These are phyloP conservation scores for Sarcophaga bullata DNA, from an alignment of 1,140 invertebrate species.

Conservation along the genomic window DNA sequence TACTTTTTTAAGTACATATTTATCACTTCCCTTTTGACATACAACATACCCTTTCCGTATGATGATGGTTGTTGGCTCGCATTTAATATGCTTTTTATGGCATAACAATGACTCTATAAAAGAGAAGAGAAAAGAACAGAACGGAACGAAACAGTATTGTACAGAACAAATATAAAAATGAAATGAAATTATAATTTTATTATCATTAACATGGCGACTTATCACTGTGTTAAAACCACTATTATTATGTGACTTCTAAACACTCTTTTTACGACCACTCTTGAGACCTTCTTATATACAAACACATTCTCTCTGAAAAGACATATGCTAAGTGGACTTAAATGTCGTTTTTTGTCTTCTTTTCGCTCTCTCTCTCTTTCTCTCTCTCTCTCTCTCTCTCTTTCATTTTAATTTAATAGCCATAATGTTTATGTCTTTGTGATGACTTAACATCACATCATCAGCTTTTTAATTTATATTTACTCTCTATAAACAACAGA, in stretches of 20 bases:
- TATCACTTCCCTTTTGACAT: too few relatives aligned
- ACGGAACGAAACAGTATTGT: not conserved
- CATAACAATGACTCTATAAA: not conserved
- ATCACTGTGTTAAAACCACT: constrained; percentile 33
- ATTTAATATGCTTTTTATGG: not conserved
- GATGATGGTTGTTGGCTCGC: not conserved
- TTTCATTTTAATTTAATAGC: not conserved
- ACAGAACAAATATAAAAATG: constrained; percentile 45
- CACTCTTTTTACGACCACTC: constrained; percentile 3
- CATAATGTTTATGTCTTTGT: not conserved
- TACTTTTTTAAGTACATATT: constrained; percentile 30
- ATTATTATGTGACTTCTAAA: constrained; percentile 1
- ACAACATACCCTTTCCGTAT: not conserved
- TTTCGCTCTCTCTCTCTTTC: not conserved
- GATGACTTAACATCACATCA: constrained; percentile 20
- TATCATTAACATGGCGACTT: constrained; percentile 54
- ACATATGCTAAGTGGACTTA: constrained; percentile 39
- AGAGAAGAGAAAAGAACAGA: not conserved
- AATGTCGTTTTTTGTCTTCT: not conserved
- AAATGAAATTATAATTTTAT: constrained; percentile 64
- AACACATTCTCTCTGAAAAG: not conserved
- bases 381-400: not conserved
- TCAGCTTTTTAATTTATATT: too few relatives aligned
- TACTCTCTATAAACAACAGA: too few relatives aligned
- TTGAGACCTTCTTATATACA: not conserved